phyloP scores from a whole-genome alignment of 1,140 invertebrate genomes.

The Ptiloglossa arizonensis region DNA sequence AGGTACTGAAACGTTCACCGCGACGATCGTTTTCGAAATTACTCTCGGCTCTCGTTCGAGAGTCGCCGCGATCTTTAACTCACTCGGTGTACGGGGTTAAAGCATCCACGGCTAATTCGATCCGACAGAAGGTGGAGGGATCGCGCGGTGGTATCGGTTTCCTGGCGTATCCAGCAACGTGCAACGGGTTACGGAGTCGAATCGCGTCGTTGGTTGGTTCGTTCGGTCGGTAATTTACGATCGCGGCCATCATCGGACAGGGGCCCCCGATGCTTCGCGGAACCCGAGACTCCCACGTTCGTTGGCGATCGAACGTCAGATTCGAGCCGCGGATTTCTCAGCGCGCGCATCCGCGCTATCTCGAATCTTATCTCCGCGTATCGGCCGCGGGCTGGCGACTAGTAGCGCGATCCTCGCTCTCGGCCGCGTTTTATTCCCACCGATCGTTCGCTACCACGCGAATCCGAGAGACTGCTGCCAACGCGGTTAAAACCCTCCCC shows the following conservation, averaged over 20 bases:
- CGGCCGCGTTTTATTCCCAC: slow-evolving; percentile 27
- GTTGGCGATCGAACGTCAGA: slow-evolving; percentile 44
- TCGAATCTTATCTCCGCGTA: slow-evolving; percentile 41
- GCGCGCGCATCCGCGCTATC: slow-evolving; percentile 47
- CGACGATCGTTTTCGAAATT: too few species aligned
- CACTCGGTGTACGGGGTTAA: too few species aligned
- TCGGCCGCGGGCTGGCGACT: slow-evolving; percentile 15
- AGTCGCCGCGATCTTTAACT: too few species aligned
- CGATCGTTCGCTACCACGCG: slow-evolving; percentile 21
- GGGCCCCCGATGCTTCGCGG: background rate
- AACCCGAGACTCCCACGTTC: slow-evolving; percentile 35
- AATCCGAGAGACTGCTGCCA: background rate
- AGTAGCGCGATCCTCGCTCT: slow-evolving; percentile 26
- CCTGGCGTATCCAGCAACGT: too few species aligned
- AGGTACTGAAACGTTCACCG: too few species aligned
- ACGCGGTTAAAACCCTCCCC: too few species aligned
- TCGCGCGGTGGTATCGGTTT: slow-evolving; percentile 29
- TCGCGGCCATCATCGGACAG: background rate
- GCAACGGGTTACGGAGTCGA: background rate
- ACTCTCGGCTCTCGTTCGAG: too few species aligned
- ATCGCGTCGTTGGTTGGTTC: too few species aligned
- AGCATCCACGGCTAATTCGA: slow-evolving; percentile 6
- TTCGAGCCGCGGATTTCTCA: slow-evolving; percentile 50
- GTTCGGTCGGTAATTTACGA: slow-evolving; percentile 27
- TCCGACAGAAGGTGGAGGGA: background rate